phyloP scores from a whole-genome alignment of 2,797 vertebrate species.

The Microctenopoma steveboyesi region DNA sequence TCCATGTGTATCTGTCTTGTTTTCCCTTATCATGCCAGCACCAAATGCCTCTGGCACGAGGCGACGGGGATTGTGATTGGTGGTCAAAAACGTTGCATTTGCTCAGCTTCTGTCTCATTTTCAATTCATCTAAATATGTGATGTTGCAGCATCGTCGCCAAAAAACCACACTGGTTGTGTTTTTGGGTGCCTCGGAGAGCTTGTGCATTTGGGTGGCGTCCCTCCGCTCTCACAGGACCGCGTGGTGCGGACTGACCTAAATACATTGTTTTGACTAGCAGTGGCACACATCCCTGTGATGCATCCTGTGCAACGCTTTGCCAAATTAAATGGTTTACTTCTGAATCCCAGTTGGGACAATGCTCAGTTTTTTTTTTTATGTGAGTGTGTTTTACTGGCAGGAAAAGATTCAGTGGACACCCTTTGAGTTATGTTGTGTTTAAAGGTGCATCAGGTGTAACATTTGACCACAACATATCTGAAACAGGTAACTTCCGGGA shows the following conservation, averaged over 20 bases:
- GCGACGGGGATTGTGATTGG: slow-evolving; percentile 54
- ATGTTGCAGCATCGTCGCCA: slow-evolving; percentile 29
- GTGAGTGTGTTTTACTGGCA: background rate
- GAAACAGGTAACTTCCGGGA: slow-evolving; percentile 13
- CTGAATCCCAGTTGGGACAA: slow-evolving; percentile 27
- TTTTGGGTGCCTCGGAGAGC: slow-evolving; percentile 29
- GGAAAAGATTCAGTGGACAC: background rate
- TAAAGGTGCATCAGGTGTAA: slow-evolving; percentile 4
- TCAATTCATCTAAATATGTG: slow-evolving; percentile 51
- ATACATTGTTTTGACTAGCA: slow-evolving; percentile 65
- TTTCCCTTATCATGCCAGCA: slow-evolving; percentile 28
- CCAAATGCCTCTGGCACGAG: slow-evolving; percentile 58
- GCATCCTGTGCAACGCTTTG: slow-evolving; percentile 23
- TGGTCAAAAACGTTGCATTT: slow-evolving; percentile 56
- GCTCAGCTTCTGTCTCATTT: slow-evolving; percentile 50
- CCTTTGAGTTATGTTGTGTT: background rate
- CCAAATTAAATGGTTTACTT: slow-evolving; percentile 53
- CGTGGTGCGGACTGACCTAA: slow-evolving; percentile 68
- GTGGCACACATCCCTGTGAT: slow-evolving; percentile 58
- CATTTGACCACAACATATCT: slow-evolving; percentile 1
- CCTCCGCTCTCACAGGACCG: slow-evolving; percentile 57
- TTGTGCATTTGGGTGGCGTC: slow-evolving; percentile 62
- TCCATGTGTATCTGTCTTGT: slow-evolving; percentile 32
- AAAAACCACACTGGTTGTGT: slow-evolving; percentile 40
- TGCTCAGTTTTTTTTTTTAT: slow-evolving; percentile 14